These are phyloP conservation scores for Drosophila paramelanica DNA, from an alignment of 2,888 invertebrate species.

Conservation along the genomic window DNA sequence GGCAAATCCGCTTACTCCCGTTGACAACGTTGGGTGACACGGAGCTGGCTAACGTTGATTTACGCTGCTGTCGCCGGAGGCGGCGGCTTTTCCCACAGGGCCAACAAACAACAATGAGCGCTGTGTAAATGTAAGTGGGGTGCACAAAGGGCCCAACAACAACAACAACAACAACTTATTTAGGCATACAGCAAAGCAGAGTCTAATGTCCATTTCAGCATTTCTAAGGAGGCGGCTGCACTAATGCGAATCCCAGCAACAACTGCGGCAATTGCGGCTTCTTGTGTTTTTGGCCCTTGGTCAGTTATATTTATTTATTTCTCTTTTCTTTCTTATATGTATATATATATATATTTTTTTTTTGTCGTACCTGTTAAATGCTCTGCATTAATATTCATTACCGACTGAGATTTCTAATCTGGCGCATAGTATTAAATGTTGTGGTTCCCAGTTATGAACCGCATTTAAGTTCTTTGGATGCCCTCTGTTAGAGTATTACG, in stretches of 20 bases:
- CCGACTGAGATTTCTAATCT: background rate
- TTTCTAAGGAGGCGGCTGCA: slow-evolving; percentile 1
- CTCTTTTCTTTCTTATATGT: background rate
- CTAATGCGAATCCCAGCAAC: slow-evolving; percentile 3
- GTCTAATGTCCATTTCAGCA: slow-evolving; percentile 25
- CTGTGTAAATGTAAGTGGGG: slow-evolving; percentile 17
- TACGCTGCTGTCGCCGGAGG: slow-evolving; percentile 45
- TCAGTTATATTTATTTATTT: slow-evolving; percentile 31
- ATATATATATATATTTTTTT: too few relatives aligned
- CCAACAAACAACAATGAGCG: slow-evolving; percentile 73
- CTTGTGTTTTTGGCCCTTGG: slow-evolving; percentile 17
- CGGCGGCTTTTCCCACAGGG: slow-evolving; percentile 53
- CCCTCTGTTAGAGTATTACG: background rate
- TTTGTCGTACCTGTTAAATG: slow-evolving; percentile 56
- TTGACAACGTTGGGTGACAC: slow-evolving; percentile 44
- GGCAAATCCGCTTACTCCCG: slow-evolving; percentile 9
- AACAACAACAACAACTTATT: slow-evolving; percentile 27
- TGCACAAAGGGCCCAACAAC: slow-evolving; percentile 1
- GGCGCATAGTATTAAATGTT: background rate
- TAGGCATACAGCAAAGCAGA: slow-evolving; percentile 20
- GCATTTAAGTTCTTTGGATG: background rate
- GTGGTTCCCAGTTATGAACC: slow-evolving; percentile 1
- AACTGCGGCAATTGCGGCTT: slow-evolving; percentile 28
- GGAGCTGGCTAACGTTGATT: slow-evolving; percentile 68
- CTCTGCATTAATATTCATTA: slow-evolving; percentile 67